Conservation (phyloP, 1,140 invertebrate species). For the Leptonema lineaticorne region DNA sequence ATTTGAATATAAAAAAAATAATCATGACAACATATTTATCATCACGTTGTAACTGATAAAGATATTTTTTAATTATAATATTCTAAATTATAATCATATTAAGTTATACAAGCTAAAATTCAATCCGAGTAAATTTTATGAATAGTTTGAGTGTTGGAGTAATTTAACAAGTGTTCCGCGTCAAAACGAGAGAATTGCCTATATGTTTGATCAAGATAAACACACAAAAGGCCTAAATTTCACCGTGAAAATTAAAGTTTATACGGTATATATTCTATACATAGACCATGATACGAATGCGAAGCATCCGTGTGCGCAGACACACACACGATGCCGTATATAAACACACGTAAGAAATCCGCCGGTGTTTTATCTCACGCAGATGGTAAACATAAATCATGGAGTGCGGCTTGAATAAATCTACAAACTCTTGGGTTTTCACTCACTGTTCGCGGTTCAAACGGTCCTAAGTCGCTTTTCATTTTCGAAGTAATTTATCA, state of each 20-base stretch:
- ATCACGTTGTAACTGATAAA: too few relatives aligned
- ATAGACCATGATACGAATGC: neutral
- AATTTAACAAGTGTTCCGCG: neutral
- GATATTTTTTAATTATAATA: too few relatives aligned
- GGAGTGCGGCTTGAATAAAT: conserved; percentile 36
- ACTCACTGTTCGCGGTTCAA: conserved; percentile 2
- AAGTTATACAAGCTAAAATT: neutral
- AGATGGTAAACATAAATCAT: conserved; percentile 34
- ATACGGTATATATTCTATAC: neutral
- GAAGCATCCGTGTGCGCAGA: conserved; percentile 1
- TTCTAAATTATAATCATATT: neutral
- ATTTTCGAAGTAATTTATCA: conserved; percentile 26
- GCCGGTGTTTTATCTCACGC: conserved; percentile 14
- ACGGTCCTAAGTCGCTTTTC: neutral
- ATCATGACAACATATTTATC: too few relatives aligned
- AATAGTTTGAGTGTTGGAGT: neutral
- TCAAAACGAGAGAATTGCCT: neutral
- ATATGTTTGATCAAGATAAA: neutral
- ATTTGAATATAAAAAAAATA: too few relatives aligned
- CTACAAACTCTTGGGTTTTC: conserved; percentile 22
- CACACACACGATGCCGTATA: neutral
- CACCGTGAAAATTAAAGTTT: neutral
- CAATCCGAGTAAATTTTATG: neutral
- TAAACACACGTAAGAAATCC: conserved; percentile 9
- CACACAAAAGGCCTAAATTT: neutral